Conservation (phyloP, 2,888 invertebrate genomes). For the Euzetes globulus region DNA sequence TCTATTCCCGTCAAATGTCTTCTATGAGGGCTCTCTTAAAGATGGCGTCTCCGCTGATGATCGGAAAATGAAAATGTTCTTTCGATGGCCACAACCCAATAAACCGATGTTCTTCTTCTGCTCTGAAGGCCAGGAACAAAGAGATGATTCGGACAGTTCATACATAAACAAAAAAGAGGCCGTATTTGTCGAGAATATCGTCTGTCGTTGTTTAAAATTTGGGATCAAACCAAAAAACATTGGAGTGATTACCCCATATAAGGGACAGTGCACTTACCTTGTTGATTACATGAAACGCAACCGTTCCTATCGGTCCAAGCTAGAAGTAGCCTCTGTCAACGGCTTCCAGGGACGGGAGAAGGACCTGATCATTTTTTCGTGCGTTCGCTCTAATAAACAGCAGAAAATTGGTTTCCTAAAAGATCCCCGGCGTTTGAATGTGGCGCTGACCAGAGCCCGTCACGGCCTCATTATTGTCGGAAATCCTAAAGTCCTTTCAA, state of each 20-base stretch:
- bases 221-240: conserved; percentile 97
- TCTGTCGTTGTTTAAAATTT: conserved; percentile 84
- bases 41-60: conserved; percentile 97
- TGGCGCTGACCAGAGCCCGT: conserved; percentile 92
- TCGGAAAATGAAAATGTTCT: conserved; percentile 77
- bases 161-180: conserved; percentile 98
- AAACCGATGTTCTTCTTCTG: conserved; percentile 99
- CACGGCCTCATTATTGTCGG: conserved; percentile 97
- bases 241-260: conserved; percentile 97
- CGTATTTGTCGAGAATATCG: conserved; percentile 94
- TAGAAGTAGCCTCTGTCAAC: conserved; percentile 98
- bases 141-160: conserved; percentile 95
- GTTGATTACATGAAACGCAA: conserved; percentile 98
- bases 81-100: conserved; percentile 94
- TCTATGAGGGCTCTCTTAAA: conserved; percentile 96
- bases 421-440: conserved; percentile 94
- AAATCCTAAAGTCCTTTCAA: conserved; percentile 95
- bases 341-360: conserved; percentile 99
- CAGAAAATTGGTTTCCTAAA: conserved; percentile 98
- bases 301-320: conserved; percentile 87
- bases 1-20: conserved; percentile 97
- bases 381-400: conserved; percentile 95
- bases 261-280: conserved; percentile 93
- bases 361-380: conserved; percentile 97
- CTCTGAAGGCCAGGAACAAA: conserved; percentile 96